phyloP scores from a whole-genome alignment of 2,888 invertebrate genomes.

The Pseudanteris insignis region DNA sequence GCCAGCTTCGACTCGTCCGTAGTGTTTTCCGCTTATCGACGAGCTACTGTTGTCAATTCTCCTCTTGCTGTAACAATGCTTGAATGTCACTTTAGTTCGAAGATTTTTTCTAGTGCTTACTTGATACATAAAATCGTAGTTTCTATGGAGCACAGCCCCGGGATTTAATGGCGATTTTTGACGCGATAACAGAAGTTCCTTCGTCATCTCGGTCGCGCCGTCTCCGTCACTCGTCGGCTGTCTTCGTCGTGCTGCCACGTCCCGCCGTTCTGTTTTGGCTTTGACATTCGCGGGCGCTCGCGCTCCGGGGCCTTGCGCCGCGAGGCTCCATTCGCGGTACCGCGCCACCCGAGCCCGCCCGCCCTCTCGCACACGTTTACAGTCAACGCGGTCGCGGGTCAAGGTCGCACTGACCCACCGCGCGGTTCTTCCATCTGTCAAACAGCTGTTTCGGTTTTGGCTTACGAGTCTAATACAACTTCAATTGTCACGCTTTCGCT shows the following conservation, averaged over 20 bases:
- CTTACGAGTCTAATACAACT: neutral
- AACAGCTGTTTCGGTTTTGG: constrained; percentile 58
- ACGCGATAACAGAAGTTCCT: constrained; percentile 21
- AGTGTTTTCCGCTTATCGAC: too few species aligned
- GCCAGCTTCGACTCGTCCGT: neutral
- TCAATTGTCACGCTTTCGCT: too few species aligned
- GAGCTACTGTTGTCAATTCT: too few species aligned
- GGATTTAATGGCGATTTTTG: too few species aligned
- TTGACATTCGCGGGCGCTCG: constrained; percentile 48
- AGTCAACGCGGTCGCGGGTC: constrained; percentile 61
- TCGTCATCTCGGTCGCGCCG: constrained; percentile 20
- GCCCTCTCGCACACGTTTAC: constrained; percentile 13
- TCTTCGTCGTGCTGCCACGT: constrained; percentile 33
- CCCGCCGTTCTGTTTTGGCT: constrained; percentile 47
- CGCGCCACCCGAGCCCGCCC: constrained; percentile 25
- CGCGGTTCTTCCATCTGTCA: constrained; percentile 60
- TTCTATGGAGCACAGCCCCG: too few species aligned
- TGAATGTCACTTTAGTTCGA: too few species aligned
- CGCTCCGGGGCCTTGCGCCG: constrained; percentile 29
- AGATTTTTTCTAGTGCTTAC: too few species aligned
- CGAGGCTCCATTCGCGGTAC: constrained; percentile 47
- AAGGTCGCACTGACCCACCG: constrained; percentile 58
- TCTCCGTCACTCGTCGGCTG: constrained; percentile 18
- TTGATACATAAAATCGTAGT: too few species aligned
- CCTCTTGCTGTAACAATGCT: too few species aligned